phyloP scores from a whole-genome alignment of 2,888 invertebrate genomes.

The Catonia carolina region DNA sequence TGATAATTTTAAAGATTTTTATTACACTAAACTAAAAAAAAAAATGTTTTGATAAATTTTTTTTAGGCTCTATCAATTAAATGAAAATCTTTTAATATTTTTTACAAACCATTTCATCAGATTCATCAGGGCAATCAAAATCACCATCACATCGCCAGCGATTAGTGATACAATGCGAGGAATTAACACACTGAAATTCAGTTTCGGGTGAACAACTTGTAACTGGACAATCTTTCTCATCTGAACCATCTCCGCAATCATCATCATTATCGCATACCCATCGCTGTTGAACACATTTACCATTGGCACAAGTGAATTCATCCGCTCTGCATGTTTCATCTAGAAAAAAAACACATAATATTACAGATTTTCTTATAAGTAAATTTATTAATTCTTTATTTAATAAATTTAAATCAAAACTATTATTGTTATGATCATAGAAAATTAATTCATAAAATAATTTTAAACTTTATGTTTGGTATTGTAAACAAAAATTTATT shows the following conservation, averaged over 20 bases:
- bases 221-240: constrained; percentile 69
- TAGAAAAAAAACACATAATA: constrained; percentile 40
- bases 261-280: constrained; percentile 85
- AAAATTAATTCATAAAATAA: background rate
- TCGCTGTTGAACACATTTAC: constrained; percentile 76
- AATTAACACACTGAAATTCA: constrained; percentile 68
- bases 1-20: no score
- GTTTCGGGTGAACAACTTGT: constrained; percentile 60
- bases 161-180: constrained; percentile 66
- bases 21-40: no score
- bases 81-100: no score
- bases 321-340: constrained; percentile 87
- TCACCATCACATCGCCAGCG: constrained; percentile 86
- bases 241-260: constrained; percentile 79
- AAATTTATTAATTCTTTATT: background rate
- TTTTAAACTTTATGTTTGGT: no score
- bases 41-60: no score
- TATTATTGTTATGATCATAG: background rate
- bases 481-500: no score
- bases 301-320: constrained; percentile 87
- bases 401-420: background rate
- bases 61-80: no score
- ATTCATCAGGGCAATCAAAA: constrained; percentile 72
- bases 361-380: no score
- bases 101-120: constrained; percentile 65